These are phyloP conservation scores for Saccostrea echinata DNA, from an alignment of 1,140 invertebrate genomes.

Conservation along the genomic window DNA sequence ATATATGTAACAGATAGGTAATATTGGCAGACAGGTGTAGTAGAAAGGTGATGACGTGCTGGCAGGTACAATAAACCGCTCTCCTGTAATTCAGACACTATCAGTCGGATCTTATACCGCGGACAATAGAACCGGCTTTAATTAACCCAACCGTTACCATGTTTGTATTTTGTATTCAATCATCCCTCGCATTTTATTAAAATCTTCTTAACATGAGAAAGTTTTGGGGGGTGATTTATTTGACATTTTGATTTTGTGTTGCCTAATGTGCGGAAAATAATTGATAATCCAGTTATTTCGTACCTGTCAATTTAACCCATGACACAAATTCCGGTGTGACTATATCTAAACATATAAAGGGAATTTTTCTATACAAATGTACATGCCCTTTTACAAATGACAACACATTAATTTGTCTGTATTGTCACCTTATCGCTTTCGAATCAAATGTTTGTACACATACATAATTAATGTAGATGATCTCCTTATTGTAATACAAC, in stretches of 20 bases:
- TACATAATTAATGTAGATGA: constrained; percentile 13
- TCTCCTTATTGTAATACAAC: constrained; percentile 14
- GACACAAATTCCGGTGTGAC: background rate
- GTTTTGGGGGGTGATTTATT: background rate
- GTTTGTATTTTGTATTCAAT: constrained; percentile 11
- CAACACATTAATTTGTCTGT: constrained; percentile 29
- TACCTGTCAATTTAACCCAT: background rate
- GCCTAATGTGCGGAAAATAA: constrained; percentile 5
- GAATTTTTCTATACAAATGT: background rate
- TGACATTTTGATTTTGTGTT: constrained; percentile 3
- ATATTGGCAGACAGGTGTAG: background rate
- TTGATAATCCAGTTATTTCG: background rate
- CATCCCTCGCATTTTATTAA: constrained; percentile 6
- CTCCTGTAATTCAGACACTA: background rate
- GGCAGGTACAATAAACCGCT: background rate
- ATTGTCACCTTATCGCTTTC: background rate
- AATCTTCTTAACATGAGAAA: background rate
- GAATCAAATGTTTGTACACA: constrained; percentile 10
- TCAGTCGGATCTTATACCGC: background rate
- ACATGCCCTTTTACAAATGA: background rate
- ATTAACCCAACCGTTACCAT: constrained; percentile 26
- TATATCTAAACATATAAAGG: background rate
- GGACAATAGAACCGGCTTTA: background rate
- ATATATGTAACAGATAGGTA: background rate
- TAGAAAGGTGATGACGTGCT: constrained; percentile 29